Evolutionary conservation across 2,113 vertebrate species (phyloP), one percentile per base, ranked within the genome.

Genomic region (Lutjanus erythropterus): DNA sequence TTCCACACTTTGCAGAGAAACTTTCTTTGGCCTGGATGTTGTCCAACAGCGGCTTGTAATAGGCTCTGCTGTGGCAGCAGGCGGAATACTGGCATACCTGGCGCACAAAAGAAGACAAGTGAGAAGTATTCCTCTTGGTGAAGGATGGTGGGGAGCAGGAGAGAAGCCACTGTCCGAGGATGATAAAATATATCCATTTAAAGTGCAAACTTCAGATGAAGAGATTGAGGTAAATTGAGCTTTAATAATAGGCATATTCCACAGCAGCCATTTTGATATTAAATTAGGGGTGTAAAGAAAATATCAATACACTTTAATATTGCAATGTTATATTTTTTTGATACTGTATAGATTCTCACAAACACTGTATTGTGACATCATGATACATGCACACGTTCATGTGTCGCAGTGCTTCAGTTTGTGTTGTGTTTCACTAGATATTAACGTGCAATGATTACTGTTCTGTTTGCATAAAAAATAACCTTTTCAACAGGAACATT

Each of bases 91-190:
- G 70, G 94, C 83, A 70, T 97, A 95, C 88, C 16, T 93, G 10
- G 42, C 88, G 11, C 86, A 77, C 50, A 94, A 85, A 50, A 89
- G 42, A 71, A 94, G n/a, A 60, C 59, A 89, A 83, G 41, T 88
- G 12, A 95, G 92, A 84, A 94, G 70, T 11, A 78, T 97, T 50
- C 96, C 96, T 33, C 78, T 96, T 59, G 95, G 95, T 0, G 92
- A 97, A 19, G 96, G 96, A 46, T 97, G 96, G 96, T 97, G 96
- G 96, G 95, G 95, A 25, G 72, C 84, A 19, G 95, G 95, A 3
- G 78, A 92, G 58, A 95, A 84, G 65, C 85, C 90, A 0, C 33
- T 55, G 4, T 85, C 81, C 19, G 95, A 96, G 80, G 96, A 96
- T 80, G 62, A 93, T 27, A 79, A 65, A 3, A 90, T 97, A 74